Evolutionary conservation across 2,888 invertebrate species (phyloP), one percentile per base, ranked within the genome.

Genomic region (Nomada goodeniana): DNA sequence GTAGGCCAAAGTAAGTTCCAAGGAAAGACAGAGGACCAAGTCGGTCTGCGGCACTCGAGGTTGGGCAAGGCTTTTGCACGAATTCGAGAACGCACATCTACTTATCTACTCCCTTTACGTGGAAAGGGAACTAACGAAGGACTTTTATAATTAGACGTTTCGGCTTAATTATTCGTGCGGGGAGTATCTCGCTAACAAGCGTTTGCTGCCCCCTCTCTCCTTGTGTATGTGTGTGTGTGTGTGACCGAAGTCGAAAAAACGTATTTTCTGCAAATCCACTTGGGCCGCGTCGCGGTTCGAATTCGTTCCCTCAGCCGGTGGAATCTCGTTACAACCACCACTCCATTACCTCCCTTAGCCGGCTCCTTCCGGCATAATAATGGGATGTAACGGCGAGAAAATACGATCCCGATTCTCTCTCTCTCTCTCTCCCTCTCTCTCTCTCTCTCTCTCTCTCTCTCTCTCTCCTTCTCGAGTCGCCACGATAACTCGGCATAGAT

Each of bases 91-190:
- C 71, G 77, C 26, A 80, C 72, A 78, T 76, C 70, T 71, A 80
- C 73, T 82, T 84, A 72, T 71, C 69, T 59, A 76, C 81, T 85
- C 79, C 76, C 76, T 86, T 83, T 87, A 86, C 86, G 87, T 85
- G 88, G 84, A 82, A 85, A 71, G 86, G 72, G 84, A 86, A 87
- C 89, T 90, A 90, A 91, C 87, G 89, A 90, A 90, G 88, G 90
- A 89, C 90, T 89, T 89, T 86, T 89, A 89, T 90, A 91, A 91
- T 91, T 90, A 90, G 89, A 90, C 90, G 88, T 90, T 90, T 91
- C 84, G 85, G 85, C 85, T 90, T 88, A 91, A 91, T 91, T 91
- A 89, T 88, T 84, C 74, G 84, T 81, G 85, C 85, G 79, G 84
- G 85, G 85, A 86, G 86, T 88, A 86, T 72, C 80, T 57, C 26